Evolutionary conservation across 2,113 vertebrate species (phyloP), one percentile per base, ranked within the genome.

Genomic region (Thymallus thymallus): DNA sequence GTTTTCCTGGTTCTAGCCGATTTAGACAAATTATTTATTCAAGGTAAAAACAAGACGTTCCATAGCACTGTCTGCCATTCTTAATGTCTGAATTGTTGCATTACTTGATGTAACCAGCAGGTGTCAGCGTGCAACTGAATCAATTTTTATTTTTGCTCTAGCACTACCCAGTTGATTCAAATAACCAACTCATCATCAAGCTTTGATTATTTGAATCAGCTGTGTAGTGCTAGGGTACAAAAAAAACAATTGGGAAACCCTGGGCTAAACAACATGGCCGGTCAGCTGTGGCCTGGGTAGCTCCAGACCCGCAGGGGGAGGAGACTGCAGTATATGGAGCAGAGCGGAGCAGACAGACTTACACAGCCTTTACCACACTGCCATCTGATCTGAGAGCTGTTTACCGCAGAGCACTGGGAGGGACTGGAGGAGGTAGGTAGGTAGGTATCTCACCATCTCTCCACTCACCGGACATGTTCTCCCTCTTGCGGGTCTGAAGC

Each of bases 401-500:
- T 84, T 80, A 88, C 75, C 82, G 84, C 84, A 85, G 80, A 56
- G 35, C 88, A 79, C n/a, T 76, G 63, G 84, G 79, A 76, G 35
- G 69, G n/a, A 30, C 24, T 30, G 5, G 29, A 18, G 5, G 18
- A 18, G 3, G 24, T 30, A 63, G 61, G 20, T n/a, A n/a, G n/a
- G n/a, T 23, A 24, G 1, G 14, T 64, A 26, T 64, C 26, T 16
- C n/a, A 24, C 41, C 6, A 13, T 4, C 3, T 35, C 24, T 73
- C 14, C 75, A 90, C 95, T 84, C 77, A 99, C 98, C 98, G 88
- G 98, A 99, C 93, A 99, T 95, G 92, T 96, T 97, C 89, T 98
- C 96, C 84, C 96, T 93, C 92, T 99, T 99, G 89, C 95, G 94
- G 88, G 96, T 96, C 84, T 99, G 97, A 78, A 98, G 93, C 77